phyloP scores from a whole-genome alignment of 2,797 vertebrate genomes.

The Microtus californicus region DNA sequence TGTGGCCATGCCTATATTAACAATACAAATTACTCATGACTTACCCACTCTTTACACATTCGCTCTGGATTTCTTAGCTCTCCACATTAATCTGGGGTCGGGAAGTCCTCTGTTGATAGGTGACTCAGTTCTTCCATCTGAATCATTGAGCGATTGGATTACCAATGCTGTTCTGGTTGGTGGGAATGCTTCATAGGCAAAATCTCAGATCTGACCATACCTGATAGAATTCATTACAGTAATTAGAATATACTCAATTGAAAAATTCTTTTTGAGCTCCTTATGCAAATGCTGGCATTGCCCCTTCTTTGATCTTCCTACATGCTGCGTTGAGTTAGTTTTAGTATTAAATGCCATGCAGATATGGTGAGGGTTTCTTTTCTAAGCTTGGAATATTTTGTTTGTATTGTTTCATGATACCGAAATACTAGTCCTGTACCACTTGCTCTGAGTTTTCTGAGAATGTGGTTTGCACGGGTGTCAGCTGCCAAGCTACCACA shows the following conservation, averaged over 20 bases:
- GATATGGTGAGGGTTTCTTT: not conserved
- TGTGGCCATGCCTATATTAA: not conserved
- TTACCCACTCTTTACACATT: not conserved
- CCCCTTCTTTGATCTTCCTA: not conserved
- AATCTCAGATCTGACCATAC: not conserved
- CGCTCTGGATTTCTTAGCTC: not conserved
- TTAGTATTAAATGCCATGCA: not conserved
- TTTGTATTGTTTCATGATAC: not conserved
- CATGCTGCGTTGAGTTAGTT: not conserved
- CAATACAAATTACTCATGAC: not conserved
- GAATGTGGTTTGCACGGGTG: not conserved
- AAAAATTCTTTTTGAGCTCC: not conserved
- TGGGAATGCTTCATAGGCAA: not conserved
- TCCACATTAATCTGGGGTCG: not conserved
- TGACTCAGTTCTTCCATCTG: not conserved
- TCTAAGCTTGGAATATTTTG: not conserved
- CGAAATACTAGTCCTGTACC: not conserved
- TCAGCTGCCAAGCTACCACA: not conserved
- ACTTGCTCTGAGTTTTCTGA: not conserved
- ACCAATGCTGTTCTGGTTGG: not conserved
- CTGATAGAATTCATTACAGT: not conserved
- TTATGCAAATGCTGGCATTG: not conserved
- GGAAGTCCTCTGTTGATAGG: not conserved
- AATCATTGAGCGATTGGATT: not conserved
- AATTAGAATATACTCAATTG: not conserved